Percentiles rank a stretch among this genome's conserved stretches.
Conservation (phyloP, 2,888 invertebrate species). For the Machimus rusticus region DNA sequence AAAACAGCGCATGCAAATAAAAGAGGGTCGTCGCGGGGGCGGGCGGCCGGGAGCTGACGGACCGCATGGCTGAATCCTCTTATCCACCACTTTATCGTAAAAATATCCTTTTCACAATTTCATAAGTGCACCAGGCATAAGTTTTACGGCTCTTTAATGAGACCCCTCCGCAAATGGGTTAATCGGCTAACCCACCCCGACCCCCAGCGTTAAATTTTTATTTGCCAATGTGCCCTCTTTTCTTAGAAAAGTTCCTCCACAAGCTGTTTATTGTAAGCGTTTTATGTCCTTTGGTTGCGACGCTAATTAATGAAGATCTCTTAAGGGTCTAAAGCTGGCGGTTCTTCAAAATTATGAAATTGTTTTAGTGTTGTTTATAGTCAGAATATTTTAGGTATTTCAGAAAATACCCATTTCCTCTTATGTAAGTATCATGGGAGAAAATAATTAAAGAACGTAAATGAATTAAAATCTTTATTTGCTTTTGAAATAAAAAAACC, state of each 20-base stretch:
- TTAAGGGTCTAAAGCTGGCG: not conserved
- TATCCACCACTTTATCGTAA: slow-evolving; percentile 46
- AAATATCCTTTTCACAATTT: slow-evolving; percentile 47
- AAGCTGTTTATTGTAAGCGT: slow-evolving; percentile 22
- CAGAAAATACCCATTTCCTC: not conserved
- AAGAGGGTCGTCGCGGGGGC: slow-evolving; percentile 36
- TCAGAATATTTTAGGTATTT: not conserved
- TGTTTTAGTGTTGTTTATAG: not conserved
- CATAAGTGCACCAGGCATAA: slow-evolving; percentile 52
- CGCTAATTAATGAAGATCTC: not conserved
- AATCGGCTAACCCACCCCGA: slow-evolving; percentile 48
- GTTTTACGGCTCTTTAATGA: slow-evolving; percentile 52
- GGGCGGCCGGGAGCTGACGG: not conserved
- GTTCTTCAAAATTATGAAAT: not conserved
- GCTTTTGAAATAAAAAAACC: too few relatives aligned
- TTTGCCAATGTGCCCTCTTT: slow-evolving; percentile 8
- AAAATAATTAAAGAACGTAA: not conserved
- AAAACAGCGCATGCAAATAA: slow-evolving; percentile 46
- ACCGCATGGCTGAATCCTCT: slow-evolving; percentile 42
- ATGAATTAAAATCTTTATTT: not conserved
- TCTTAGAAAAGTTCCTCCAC: not conserved
- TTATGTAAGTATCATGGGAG: not conserved
- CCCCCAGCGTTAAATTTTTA: slow-evolving; percentile 35
- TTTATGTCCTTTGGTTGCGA: not conserved
- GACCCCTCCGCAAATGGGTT: slow-evolving; percentile 51